Percentiles rank a stretch among this genome's conserved stretches.
Evolutionary conservation across 2,797 vertebrate genomes (phyloP).

Genomic region (Squalus acanthias): DNA sequence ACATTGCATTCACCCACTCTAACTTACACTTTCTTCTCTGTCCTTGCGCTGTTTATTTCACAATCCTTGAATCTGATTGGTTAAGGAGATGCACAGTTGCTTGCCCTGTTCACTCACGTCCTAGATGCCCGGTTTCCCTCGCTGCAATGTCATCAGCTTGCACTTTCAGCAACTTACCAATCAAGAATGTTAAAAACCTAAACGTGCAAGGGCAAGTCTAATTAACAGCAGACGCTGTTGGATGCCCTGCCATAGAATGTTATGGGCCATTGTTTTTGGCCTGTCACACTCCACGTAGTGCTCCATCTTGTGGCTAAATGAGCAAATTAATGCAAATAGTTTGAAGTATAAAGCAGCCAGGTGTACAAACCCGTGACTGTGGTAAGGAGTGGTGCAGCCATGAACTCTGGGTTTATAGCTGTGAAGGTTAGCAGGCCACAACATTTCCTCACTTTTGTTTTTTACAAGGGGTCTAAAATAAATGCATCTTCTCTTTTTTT

Average conservation of each 20-base stretch:
- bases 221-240: not conserved
- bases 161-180: not conserved
- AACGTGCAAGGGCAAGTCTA: not conserved
- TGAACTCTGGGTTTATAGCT: not conserved
- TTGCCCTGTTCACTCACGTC: not conserved
- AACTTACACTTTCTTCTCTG: not conserved
- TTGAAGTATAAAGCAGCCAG: not conserved
- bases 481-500: too few species aligned
- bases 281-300: not conserved
- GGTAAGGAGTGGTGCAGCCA: not conserved
- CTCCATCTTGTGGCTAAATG: not conserved
- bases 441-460: not conserved
- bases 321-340: not conserved
- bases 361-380: too few species aligned
- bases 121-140: not conserved
- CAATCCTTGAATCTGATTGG: not conserved
- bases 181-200: not conserved
- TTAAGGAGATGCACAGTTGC: not conserved
- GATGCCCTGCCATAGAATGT: not conserved
- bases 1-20: not conserved
- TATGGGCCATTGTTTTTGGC: not conserved
- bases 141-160: not conserved
- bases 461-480: not conserved
- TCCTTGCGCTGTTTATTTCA: not conserved
- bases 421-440: not conserved